Conservation (phyloP, 2,888 invertebrate genomes). For the Choristoneura rosaceana region DNA sequence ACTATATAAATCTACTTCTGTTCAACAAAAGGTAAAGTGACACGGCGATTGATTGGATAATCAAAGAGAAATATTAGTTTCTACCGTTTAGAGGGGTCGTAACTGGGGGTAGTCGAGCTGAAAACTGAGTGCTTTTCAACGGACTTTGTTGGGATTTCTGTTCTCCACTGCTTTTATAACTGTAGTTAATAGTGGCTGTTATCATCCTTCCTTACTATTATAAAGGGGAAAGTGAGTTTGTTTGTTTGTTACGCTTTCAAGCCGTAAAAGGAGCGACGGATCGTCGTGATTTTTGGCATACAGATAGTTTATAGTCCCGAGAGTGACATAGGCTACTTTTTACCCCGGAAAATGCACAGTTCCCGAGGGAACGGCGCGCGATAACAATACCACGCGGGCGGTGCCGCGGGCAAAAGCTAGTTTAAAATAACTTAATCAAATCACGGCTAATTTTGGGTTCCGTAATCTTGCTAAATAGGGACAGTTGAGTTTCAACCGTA, state of each 20-base stretch:
- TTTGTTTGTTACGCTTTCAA: no score
- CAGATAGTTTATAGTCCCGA: no score
- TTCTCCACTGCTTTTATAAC: not conserved
- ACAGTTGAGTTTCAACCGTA: no score
- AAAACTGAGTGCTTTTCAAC: conserved; percentile 13
- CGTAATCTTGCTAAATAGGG: not conserved
- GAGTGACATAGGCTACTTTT: no score
- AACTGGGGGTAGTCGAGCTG: conserved; percentile 24
- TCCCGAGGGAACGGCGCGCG: no score
- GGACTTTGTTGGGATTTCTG: conserved; percentile 5
- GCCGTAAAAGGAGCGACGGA: no score
- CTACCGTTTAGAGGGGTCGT: conserved; percentile 24
- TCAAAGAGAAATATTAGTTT: conserved; percentile 38
- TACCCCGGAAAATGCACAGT: no score
- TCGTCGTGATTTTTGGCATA: no score
- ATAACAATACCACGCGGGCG: no score
- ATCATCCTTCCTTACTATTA: no score
- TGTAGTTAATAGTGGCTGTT: not conserved
- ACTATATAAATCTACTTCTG: conserved; percentile 23
- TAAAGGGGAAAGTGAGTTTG: no score
- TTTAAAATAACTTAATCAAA: not conserved
- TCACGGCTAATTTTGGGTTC: not conserved
- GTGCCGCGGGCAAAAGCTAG: no score
- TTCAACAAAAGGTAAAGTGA: conserved; percentile 32
- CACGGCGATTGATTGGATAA: conserved; percentile 33